Evolutionary conservation across 2,888 invertebrate species (phyloP).

Genomic region (Eristalinus aeneus): DNA sequence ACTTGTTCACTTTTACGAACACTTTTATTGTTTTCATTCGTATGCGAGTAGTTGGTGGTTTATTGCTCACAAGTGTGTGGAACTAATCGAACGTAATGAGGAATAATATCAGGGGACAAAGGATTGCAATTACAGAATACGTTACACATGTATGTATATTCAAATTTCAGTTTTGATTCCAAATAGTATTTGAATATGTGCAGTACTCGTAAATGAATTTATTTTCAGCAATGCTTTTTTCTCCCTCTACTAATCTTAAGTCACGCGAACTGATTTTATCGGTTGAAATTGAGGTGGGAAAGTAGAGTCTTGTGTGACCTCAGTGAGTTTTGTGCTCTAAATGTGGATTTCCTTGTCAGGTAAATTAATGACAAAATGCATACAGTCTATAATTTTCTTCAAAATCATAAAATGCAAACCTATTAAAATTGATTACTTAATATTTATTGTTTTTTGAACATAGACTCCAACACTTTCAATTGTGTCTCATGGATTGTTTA

Average conservation of each 20-base stretch:
- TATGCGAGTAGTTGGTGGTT: slow-evolving; percentile 55
- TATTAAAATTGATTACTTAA: not conserved
- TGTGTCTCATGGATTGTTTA: not conserved
- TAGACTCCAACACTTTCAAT: too few species aligned
- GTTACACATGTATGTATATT: not conserved
- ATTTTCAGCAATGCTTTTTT: too few species aligned
- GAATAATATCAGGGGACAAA: slow-evolving; percentile 20
- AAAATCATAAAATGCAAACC: not conserved
- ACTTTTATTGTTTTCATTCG: slow-evolving; percentile 34
- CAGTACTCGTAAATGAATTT: not conserved
- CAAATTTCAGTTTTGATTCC: not conserved
- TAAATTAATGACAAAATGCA: too few species aligned
- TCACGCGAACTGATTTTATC: too few species aligned
- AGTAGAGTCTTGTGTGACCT: too few species aligned
- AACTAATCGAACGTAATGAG: slow-evolving; percentile 58
- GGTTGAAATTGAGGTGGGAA: too few species aligned
- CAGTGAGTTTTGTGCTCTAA: too few species aligned
- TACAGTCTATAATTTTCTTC: too few species aligned
- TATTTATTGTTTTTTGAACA: not conserved
- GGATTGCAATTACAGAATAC: slow-evolving; percentile 6
- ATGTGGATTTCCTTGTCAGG: too few species aligned
- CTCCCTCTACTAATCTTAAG: too few species aligned
- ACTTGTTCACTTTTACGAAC: slow-evolving; percentile 11
- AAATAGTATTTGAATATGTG: not conserved
- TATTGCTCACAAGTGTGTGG: slow-evolving; percentile 67